These are phyloP conservation scores for Temnothorax rugatulus DNA, from an alignment of 2,888 invertebrate genomes.

Conservation along the genomic window DNA sequence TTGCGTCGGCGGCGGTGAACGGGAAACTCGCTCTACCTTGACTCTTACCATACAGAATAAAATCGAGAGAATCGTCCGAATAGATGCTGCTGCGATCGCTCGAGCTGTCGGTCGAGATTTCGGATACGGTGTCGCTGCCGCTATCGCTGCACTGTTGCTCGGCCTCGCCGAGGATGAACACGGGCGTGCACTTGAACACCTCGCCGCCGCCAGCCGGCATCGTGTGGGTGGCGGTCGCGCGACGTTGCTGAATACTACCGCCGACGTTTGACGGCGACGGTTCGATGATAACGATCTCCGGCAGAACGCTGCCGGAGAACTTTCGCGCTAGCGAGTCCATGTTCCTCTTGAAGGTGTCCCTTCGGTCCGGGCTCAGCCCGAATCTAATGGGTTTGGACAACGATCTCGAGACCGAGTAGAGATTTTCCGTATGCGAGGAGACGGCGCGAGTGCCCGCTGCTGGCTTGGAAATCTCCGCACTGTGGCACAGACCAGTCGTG, in stretches of 20 bases:
- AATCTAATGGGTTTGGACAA: slow-evolving; percentile 78
- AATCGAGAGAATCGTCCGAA: slow-evolving; percentile 86
- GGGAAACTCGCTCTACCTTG: slow-evolving; percentile 84
- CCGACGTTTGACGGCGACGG: slow-evolving; percentile 51
- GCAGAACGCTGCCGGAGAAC: slow-evolving; percentile 79
- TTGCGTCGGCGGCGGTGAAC: slow-evolving; percentile 80
- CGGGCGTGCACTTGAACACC: slow-evolving; percentile 86
- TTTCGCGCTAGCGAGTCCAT: slow-evolving; percentile 86
- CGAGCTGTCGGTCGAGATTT: slow-evolving; percentile 87
- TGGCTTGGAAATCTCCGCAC: slow-evolving; percentile 61
- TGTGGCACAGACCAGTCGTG: slow-evolving; percentile 57
- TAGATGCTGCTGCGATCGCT: slow-evolving; percentile 87
- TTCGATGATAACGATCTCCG: slow-evolving; percentile 83
- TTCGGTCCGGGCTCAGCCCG: slow-evolving; percentile 85
- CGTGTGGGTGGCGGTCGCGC: slow-evolving; percentile 85
- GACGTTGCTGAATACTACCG: slow-evolving; percentile 71
- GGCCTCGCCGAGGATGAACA: slow-evolving; percentile 85
- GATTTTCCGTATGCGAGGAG: slow-evolving; percentile 78
- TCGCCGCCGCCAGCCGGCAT: slow-evolving; percentile 84
- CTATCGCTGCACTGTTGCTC: slow-evolving; percentile 84
- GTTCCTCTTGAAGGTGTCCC: slow-evolving; percentile 85
- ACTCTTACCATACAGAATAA: slow-evolving; percentile 84
- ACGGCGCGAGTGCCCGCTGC: slow-evolving; percentile 60
- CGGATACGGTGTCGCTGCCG: slow-evolving; percentile 86
- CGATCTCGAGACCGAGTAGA: slow-evolving; percentile 71